Evolutionary conservation across 2,797 vertebrate genomes (phyloP), one percentile per base, ranked within the genome.

Genomic region (Labroides dimidiatus): DNA sequence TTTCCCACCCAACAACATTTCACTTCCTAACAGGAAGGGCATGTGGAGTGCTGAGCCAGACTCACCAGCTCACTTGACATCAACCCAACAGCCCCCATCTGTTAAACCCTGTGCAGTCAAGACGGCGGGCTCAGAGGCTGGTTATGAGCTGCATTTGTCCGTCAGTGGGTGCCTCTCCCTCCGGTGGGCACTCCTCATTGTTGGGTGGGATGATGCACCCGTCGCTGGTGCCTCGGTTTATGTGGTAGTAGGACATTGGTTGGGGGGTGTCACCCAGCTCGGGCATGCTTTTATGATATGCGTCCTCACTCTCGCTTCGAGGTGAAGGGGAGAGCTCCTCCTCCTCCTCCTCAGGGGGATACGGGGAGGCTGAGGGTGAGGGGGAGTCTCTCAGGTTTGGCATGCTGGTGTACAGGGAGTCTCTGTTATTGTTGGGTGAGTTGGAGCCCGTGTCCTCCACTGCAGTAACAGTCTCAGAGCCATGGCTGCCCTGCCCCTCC

Each of bases 121-220:
- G 44, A 54, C 10, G 33, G 57, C 39, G 56, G 10, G 42, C 87
- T 97, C 95, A 99, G 92, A 99, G 97, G 93, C 97, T 99, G 68
- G 98, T 99, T 56, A 99, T 97, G 83, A 99, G 95, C 91, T 99
- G 98, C 98, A 99, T 99, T 84, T 99, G 98, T 94, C 98, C 97
- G 82, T 99, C 97, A 70, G 85, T 94, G 69, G 97, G 93, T 3
- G 65, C 75, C 41, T 97, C 97, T 50, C 94, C 96, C 81, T 98
- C 96, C 0, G 94, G 95, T 0, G 93, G 90, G 62, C 95, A 95
- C 77, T 94, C 96, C 87, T 97, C 96, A 51, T 94, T 94, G 92
- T 95, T 94, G 85, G 96, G 95, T 33, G 96, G 94, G 88, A 96
- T 94, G 64, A 98, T 96, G 82, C 96, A 98, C 48, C 96, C 96